These are phyloP conservation scores for Machaerirhynchus nigripectus DNA, from an alignment of 2,113 vertebrate species.

Conservation along the genomic window DNA sequence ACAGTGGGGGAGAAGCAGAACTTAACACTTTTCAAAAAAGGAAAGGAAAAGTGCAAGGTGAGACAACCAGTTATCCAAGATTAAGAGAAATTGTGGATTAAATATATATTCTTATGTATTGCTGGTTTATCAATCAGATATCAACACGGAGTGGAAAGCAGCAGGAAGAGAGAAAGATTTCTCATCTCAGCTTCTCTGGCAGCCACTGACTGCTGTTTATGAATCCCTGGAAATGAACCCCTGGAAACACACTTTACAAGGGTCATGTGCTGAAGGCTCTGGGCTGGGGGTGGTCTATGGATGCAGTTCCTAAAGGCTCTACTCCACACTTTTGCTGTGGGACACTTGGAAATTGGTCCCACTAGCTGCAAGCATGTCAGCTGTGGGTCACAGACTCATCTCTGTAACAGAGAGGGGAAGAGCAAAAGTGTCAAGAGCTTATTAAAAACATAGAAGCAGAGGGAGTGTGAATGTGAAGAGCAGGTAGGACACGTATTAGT, in stretches of 20 bases:
- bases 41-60: neutral
- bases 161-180: neutral
- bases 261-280: neutral
- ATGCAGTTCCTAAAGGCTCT: neutral
- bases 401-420: neutral
- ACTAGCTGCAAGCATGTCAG: neutral
- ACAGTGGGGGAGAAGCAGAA: neutral
- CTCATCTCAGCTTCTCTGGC: neutral
- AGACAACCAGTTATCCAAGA: fast-evolving
- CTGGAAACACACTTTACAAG: neutral
- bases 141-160: neutral
- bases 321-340: neutral
- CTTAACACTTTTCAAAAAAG: neutral
- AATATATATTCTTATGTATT: neutral
- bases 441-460: constrained; percentile 38
- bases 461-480: neutral
- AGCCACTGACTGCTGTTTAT: neutral
- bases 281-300: neutral
- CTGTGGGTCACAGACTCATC: neutral
- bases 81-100: neutral
- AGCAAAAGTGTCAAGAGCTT: constrained; percentile 29
- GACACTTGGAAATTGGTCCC: constrained; percentile 17
- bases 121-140: constrained; percentile 1
- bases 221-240: neutral
- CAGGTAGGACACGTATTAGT: neutral